Evolutionary conservation across 2,888 invertebrate genomes (phyloP), one percentile per base, ranked within the genome.

Genomic region (Sarcophaga caerulescens): DNA sequence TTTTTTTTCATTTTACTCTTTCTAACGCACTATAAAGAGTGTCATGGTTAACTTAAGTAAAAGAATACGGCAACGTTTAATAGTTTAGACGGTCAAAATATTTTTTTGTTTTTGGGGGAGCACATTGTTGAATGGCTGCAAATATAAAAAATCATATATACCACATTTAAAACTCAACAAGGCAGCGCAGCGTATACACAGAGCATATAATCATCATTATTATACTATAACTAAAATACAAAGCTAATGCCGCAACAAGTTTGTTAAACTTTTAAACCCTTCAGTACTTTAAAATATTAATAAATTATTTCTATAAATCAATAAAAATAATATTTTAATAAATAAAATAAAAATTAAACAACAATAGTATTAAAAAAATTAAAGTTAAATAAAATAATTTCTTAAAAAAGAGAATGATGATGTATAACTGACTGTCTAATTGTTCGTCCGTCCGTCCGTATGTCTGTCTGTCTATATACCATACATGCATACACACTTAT

Each of bases 51-150:
- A 81, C 86, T 84, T 75, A 83, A 81, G 84, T 78, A 81, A 84
- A 86, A 81, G 84, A 84, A 84, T 86, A 86, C 81, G 84, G 84
- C 83, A 84, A 81, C 84, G 75, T 84, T 84, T 81, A 77, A 75
- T 74, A 62, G 66, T 25, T 86, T 86, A 81, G 70, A 78, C 70
- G 69, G 44, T 74, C 66, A 65, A 68, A 69, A 14, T 17, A 23
- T 69, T 52, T 47, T 75, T 75, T 19, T 70, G 14, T 75, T 80
- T 77, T 76, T 66, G 81, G 74, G 86, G 86, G 84, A 86, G 70
- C 75, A 83, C 63, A 86, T 86, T 83, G 80, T 77, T 76, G 62
- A 44, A 71, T 85, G 82, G 75, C 82, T 85, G 85, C 75, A 68
- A 85, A 82, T 79, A 65, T 75, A 79, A 66, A 73, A 82, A 85